Evolutionary conservation across 2,113 vertebrate species (phyloP), one percentile per base, ranked within the genome.

Genomic region (Pteronura brasiliensis): DNA sequence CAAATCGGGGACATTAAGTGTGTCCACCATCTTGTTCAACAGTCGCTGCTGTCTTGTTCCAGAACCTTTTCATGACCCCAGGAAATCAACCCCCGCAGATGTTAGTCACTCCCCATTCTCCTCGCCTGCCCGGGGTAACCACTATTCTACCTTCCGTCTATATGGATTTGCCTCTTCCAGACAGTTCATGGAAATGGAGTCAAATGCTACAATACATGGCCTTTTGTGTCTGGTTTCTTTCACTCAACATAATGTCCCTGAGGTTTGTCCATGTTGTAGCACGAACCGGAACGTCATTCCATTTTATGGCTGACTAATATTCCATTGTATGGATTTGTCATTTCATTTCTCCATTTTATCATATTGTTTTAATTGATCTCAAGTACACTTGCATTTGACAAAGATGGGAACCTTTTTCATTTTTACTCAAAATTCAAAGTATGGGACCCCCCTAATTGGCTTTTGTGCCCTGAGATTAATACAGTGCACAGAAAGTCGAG

Each of bases 391-490:
- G 2, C 76, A 84, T 90, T 90, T 94, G 44, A 52, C 36, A 89
- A 97, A 44, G 27, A 83, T 67, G 39, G 6, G 11, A 57, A 39
- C 59, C 9, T 2, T 59, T 76, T 95, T 72, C 59, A 21, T 81
- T 52, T n/a, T 86, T 55, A 47, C 7, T 86, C 93, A 27, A 91
- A 93, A 96, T 90, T n/a, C 76, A 67, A 97, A 85, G 57, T 93
- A 79, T 72, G 6, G 11, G 6, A 42, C 10, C 67, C 39, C 39
- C 42, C 42, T 83, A 29, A 29, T 76, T 79, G 59, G 31, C 11
- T 79, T 87, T 67, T 21, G 6, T 81, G 36, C 31, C 80, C 88
- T 95, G 47, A 96, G 23, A 63, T 87, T 55, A 92, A 82, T 89
- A 65, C 7, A 92, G 0, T 49, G 74, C 67, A 59, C 59, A 71